A percentile compares a stretch with the other conserved stretches of the same genome.
Conservation (phyloP, 2,888 invertebrate genomes). For the Exephanes ischioxanthus region DNA sequence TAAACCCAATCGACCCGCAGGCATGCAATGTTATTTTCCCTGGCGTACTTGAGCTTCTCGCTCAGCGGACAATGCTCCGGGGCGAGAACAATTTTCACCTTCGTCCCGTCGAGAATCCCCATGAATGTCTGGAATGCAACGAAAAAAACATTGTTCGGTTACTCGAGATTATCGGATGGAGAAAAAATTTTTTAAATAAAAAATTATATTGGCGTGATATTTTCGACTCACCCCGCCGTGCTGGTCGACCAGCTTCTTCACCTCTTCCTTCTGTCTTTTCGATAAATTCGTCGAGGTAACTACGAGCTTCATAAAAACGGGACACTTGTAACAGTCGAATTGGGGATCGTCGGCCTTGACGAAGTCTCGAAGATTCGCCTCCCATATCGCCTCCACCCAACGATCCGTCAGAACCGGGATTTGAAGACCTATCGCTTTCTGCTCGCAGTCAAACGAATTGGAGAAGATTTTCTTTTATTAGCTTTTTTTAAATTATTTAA, state of each 20-base stretch:
- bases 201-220: neutral
- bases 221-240: conserved; percentile 88
- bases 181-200: neutral
- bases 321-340: conserved; percentile 88
- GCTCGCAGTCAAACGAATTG: conserved; percentile 51
- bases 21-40: conserved; percentile 88
- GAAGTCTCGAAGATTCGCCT: conserved; percentile 88
- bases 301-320: conserved; percentile 91
- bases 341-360: conserved; percentile 88
- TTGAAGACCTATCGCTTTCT: conserved; percentile 90
- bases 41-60: conserved; percentile 90
- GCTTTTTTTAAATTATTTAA: conserved; percentile 74
- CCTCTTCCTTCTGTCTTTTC: conserved; percentile 87
- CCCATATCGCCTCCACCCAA: conserved; percentile 95
- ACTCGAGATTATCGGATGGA: neutral
- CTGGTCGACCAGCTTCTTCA: conserved; percentile 89
- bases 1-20: conserved; percentile 92
- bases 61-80: conserved; percentile 85
- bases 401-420: conserved; percentile 90
- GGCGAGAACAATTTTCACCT: conserved; percentile 86
- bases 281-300: conserved; percentile 92
- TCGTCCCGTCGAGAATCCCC: conserved; percentile 86
- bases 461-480: conserved; percentile 6
- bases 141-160: neutral
- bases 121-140: conserved; percentile 84